These are phyloP conservation scores for Odobenus rosmarus DNA, from an alignment of 2,113 vertebrate species.

Conservation along the genomic window DNA sequence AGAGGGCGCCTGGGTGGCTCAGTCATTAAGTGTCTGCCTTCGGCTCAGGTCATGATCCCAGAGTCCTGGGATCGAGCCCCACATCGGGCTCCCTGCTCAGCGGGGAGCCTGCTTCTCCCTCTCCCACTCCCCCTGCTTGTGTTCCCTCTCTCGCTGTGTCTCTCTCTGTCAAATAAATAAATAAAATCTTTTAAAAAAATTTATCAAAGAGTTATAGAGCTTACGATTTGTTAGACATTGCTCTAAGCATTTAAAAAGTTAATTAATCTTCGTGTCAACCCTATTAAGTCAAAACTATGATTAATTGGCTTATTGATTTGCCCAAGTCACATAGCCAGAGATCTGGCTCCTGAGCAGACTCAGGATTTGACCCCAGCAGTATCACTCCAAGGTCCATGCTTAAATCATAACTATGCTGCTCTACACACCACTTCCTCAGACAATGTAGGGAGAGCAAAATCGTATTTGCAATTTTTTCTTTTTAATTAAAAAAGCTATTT, in stretches of 20 bases:
- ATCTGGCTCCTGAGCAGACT: not conserved
- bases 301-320: not conserved
- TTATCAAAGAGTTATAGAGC: not conserved
- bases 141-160: too few species aligned
- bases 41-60: too few species aligned
- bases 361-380: not conserved
- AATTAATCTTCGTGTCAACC: not conserved
- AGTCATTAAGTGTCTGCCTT: too few species aligned
- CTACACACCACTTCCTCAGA: not conserved
- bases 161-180: too few species aligned
- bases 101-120: too few species aligned
- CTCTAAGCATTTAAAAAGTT: conserved; percentile 3
- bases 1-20: not conserved
- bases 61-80: too few species aligned
- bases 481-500: conserved; percentile 1
- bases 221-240: not conserved
- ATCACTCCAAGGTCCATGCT: not conserved
- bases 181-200: not conserved
- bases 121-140: too few species aligned
- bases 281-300: not conserved
- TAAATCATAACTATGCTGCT: not conserved
- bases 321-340: not conserved
- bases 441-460: not conserved
- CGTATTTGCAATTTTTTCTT: not conserved
- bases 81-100: too few species aligned